Conservation (phyloP, 2,888 invertebrate genomes). For the Drosophila incognita region DNA sequence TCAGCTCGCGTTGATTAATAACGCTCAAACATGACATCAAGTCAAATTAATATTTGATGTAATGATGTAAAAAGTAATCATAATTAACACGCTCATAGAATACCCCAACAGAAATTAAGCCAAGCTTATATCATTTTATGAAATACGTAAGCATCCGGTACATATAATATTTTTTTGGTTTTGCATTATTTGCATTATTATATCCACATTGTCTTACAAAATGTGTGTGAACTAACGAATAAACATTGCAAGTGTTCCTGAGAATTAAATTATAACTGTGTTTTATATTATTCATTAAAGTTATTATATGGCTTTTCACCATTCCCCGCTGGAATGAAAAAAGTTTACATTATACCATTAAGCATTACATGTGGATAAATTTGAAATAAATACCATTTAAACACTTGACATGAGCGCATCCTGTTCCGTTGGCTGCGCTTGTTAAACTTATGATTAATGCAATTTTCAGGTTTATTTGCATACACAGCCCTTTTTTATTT, state of each 20-base stretch:
- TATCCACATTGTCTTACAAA: neutral
- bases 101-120: neutral
- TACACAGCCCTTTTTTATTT: slow-evolving; percentile 22
- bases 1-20: slow-evolving; percentile 51
- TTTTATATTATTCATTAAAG: neutral
- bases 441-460: slow-evolving; percentile 53
- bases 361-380: slow-evolving; percentile 30
- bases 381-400: slow-evolving; percentile 36
- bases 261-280: neutral
- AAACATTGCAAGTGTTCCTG: neutral
- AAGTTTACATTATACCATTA: slow-evolving; percentile 1
- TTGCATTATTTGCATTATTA: neutral
- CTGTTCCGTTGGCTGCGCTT: slow-evolving; percentile 51
- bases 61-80: slow-evolving; percentile 2
- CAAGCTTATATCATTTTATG: neutral
- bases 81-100: neutral
- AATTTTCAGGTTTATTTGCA: slow-evolving; percentile 38
- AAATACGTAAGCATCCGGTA: neutral
- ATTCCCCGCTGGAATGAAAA: neutral
- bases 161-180: neutral
- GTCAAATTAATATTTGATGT: slow-evolving; percentile 30
- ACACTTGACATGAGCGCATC: slow-evolving; percentile 51
- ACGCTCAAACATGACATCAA: slow-evolving; percentile 12
- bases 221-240: too few relatives aligned
- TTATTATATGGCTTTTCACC: neutral